Conservation (phyloP, 2,888 invertebrate species). For the Xylocampa areola region DNA sequence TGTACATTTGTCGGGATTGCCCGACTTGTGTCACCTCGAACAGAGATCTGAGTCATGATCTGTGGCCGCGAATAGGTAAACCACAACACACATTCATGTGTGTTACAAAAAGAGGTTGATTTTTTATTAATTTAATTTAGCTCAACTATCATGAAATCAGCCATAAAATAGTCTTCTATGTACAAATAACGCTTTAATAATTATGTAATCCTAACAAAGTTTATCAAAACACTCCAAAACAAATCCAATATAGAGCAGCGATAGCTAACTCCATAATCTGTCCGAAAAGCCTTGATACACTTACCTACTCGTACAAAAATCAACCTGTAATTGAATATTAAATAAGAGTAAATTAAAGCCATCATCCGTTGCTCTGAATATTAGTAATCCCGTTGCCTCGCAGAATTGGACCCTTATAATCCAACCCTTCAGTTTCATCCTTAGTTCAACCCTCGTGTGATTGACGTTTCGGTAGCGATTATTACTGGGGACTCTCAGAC, state of each 20-base stretch:
- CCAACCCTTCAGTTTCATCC: conserved; percentile 85
- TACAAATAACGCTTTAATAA: too few species aligned
- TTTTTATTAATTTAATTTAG: too few species aligned
- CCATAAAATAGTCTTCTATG: too few species aligned
- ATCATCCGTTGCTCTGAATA: conserved; percentile 79
- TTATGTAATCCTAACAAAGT: too few species aligned
- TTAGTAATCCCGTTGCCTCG: conserved; percentile 81
- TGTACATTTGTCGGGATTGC: too few species aligned
- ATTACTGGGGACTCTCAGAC: conserved; percentile 70
- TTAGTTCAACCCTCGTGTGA: conserved; percentile 79
- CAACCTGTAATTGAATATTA: conserved; percentile 75
- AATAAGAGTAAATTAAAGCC: conserved; percentile 80
- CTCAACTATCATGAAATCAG: too few species aligned
- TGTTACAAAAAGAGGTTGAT: too few species aligned
- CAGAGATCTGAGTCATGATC: too few species aligned
- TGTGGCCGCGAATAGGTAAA: too few species aligned
- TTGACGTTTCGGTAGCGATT: conserved; percentile 82
- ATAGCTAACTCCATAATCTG: conserved; percentile 9
- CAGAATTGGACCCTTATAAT: conserved; percentile 87
- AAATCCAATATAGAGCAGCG: not conserved
- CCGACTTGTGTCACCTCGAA: too few species aligned
- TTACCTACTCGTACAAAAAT: conserved; percentile 61
- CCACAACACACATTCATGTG: too few species aligned
- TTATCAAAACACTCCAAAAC: not conserved
- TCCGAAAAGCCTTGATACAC: conserved; percentile 24